Percentiles rank a stretch among this genome's conserved stretches.
Conservation (phyloP, 1,140 invertebrate species). For the Nautilus pompilius region DNA sequence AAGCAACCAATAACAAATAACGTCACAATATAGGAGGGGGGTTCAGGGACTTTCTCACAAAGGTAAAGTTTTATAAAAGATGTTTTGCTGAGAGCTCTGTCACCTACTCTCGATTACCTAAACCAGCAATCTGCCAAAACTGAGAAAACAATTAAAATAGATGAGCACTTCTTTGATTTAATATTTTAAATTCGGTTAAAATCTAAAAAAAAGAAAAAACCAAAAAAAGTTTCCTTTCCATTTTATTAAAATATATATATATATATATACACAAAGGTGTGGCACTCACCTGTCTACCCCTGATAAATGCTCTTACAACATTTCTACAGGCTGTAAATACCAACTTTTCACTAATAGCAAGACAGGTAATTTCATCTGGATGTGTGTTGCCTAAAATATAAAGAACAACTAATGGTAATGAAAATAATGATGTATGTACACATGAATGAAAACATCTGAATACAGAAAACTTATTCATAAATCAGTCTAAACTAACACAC, state of each 20-base stretch:
- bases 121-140: no score
- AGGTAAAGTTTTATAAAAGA: no score
- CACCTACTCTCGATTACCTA: no score
- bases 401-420: not conserved
- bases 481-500: not conserved
- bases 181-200: not conserved
- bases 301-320: conserved; percentile 79
- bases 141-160: not conserved
- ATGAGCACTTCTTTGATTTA: not conserved
- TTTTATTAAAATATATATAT: not conserved
- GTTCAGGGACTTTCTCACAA: no score
- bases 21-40: no score
- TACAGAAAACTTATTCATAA: not conserved
- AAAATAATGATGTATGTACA: no score
- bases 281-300: conserved; percentile 70
- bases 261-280: not conserved
- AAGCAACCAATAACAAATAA: no score
- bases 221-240: not conserved
- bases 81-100: no score
- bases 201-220: not conserved
- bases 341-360: conserved; percentile 75
- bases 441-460: not conserved
- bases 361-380: conserved; percentile 75
- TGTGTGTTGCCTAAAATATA: conserved; percentile 60
- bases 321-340: conserved; percentile 78